Evolutionary conservation across 2,113 vertebrate genomes (phyloP), one percentile per base, ranked within the genome.

Genomic region (Microtus richardsoni): DNA sequence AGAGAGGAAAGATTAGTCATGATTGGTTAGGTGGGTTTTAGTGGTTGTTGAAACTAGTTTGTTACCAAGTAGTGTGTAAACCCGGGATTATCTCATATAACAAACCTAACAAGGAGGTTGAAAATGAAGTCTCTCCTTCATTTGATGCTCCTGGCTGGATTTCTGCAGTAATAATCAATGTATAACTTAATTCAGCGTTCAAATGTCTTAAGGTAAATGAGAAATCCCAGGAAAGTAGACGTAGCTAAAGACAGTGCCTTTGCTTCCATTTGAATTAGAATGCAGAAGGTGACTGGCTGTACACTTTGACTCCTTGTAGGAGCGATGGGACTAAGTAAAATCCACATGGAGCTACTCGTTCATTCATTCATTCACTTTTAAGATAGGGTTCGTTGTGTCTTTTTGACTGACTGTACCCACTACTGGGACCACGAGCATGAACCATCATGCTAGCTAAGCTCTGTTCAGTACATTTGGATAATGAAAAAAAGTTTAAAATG

Each of bases 1-100:
- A 33, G 47, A 88, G n/a, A 91, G 16, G 73, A 96, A 93, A 68
- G 36, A 82, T 73, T 75, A 66, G 54, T 54, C 78, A 41, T 3
- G 1, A 24, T 22, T 47, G 11, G 60, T 60, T 88, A 73, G 83
- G 44, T 26, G 44, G 89, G 39, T 36, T 58, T 78, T 90, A 73
- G 4, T 75, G 41, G 11, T 60, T 16, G 12, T 6, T 96, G 75
- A 92, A 94, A 94, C 16, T 75, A 21, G 66, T 75, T 88, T 73
- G 36, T 70, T 75, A 52, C 70, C 39, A 85, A 98, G 66, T 7
- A 90, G 39, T 77, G 30, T 54, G 19, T 17, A 89, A 96, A 89
- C 17, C 39, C 71, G 28, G 14, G 68, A 60, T 64, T 47, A 52
- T 30, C 66, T 82, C 30, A 49, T 52, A 78, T 12, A 41, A 1